Base-by-base conservation (phyloP, 2,888 invertebrate species). In the Oligia strigilis region DNA sequence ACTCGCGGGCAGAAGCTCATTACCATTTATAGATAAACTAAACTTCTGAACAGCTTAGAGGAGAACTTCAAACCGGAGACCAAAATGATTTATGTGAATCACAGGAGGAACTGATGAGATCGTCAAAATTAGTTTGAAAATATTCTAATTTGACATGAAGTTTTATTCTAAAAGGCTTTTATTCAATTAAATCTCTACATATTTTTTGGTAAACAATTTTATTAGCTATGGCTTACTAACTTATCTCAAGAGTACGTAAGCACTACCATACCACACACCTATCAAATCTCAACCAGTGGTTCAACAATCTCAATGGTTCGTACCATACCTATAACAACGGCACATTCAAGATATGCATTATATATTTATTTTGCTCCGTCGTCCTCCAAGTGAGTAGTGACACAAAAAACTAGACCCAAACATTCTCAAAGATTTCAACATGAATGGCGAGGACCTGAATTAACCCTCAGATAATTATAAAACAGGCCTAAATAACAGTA, bases 401-500 rank as follows among this genome's bases (percentile, higher is more conserved):
- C 13, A 76, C 75, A 87, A 85, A 85, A 71, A 85, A 85, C 60
- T 77, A 66, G 75, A 62, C n/a, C 13, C 52, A 55, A 72, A 75
- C 77, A 77, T 80, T 77, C 17, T 5, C 66, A 77, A 87, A 81
- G 66, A 85, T 87, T 75, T 87, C 72, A 69, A 60, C 55, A 52
- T 76, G 75, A 87, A 88, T 85, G 88, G 82, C 88, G 77, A 65
- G 13, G 55, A 81, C 75, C 72, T 80, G 77, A 83, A 87, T 87
- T 81, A 81, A 85, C 77, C 76, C 69, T 72, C 70, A 60, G 65
- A 67, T 88, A 86, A 84, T 84, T 82, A 90, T 86, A 86, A 86
- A 90, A 90, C 87, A 76, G 78, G 84, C 69, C 75, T 62, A 76
- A 77, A 75, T 90, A 90, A 88, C 89, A 76, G 90, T 88, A 90